A percentile compares a stretch with the other conserved stretches of the same genome.
These are phyloP conservation scores for Sphyrna mokarran DNA, from an alignment of 2,113 vertebrate species.

Conservation along the genomic window DNA sequence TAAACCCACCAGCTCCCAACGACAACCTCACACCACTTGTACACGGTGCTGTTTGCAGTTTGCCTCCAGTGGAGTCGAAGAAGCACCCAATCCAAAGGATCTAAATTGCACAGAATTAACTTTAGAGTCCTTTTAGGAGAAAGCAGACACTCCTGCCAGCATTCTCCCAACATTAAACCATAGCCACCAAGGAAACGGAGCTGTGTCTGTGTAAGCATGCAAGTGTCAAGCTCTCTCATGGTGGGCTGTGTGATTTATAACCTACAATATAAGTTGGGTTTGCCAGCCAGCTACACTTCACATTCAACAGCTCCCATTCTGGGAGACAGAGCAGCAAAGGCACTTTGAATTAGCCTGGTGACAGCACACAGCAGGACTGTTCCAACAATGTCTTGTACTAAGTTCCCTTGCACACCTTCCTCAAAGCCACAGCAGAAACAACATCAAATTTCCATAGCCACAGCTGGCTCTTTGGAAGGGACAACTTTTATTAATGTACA, in stretches of 20 bases:
- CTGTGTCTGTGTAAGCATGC: not conserved
- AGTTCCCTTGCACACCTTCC: not conserved
- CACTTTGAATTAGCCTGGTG: not conserved
- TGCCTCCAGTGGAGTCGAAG: not conserved
- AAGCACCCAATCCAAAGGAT: not conserved
- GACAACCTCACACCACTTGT: not conserved
- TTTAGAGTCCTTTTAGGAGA: not conserved
- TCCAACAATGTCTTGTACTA: not conserved
- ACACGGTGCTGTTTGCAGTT: not conserved
- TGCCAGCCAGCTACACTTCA: slow-evolving; percentile 18
- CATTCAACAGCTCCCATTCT: slow-evolving; percentile 13
- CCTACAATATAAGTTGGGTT: not conserved
- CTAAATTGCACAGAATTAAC: not conserved
- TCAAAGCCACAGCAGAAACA: not conserved
- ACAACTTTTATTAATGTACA: not conserved
- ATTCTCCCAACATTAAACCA: not conserved
- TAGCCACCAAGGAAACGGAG: not conserved
- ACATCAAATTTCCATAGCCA: not conserved
- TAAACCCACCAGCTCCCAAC: not conserved
- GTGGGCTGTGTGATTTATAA: slow-evolving; percentile 2
- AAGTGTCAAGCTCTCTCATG: not conserved
- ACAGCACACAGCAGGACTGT: not conserved
- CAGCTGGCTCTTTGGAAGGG: not conserved
- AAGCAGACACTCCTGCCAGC: not conserved
- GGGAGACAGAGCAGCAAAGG: not conserved